Base-by-base conservation (phyloP, 2,113 vertebrate species). In the Ursus arctos region DNA sequence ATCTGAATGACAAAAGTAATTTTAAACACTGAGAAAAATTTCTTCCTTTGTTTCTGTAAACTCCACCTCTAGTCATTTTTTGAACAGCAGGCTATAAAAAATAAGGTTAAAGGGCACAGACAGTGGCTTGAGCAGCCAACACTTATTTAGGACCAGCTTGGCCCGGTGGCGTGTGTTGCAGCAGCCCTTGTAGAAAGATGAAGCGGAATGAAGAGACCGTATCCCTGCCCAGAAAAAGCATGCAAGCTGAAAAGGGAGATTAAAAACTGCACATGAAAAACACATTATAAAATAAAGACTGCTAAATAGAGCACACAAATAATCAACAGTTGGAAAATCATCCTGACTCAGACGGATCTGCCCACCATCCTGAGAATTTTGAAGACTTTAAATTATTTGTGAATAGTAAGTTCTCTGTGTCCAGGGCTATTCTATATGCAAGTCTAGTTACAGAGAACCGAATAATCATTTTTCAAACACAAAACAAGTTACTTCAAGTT, bases 231-330 rank as follows among this genome's bases (percentile, higher is more conserved):
- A 57, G 61, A 88, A 69, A 61, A 92, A 63, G 49, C 15, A 63
- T 51, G 43, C 24, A n/a, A 18, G 43, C 72, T 81, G n/a, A 59
- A 94, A 79, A 36, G 28, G 28, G 65, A 74, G 51, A 49, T 74
- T 22, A 57, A 72, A 72, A 95, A 93, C 19, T 86, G 26, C 40
- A 81, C 59, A 53, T 36, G 71, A 63, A 92, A 83, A 94, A 79
- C 8, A 69, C n/a, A 61, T 11, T 33, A 40, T 49, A 92, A 72
- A 88, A 86, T n/a, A 72, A 93, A 86, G 57, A 51, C 26, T 51
- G 51, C 28, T 21, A 71, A 57, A 51, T 3, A 77, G 2, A 93
- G 43, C 43, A 36, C n/a, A 71, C 3, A 63, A 63, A 88, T 57
- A 65, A 81, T 40, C 6, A 93, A 77, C 4, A 11, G 11, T 1